Evolutionary conservation across 2,888 invertebrate species (phyloP), one percentile per base, ranked within the genome.

Genomic region (Cataglyphis rosenhaueri): DNA sequence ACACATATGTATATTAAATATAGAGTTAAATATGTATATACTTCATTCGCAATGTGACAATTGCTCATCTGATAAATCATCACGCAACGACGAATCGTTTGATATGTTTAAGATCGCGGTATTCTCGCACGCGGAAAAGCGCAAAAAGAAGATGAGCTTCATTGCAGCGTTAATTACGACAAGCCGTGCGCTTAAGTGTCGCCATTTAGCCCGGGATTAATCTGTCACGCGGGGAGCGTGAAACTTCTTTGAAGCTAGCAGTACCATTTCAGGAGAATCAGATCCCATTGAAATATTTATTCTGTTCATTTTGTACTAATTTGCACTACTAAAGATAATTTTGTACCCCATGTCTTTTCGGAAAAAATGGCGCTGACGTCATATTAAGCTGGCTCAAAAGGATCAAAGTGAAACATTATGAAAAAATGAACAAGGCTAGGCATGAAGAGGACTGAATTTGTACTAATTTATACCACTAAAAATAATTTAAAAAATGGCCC

Each of bases 161-260:
- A 32, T 32, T 32, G 57, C 44, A 71, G 84, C 89, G 83, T 85
- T 85, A 89, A 91, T 90, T 87, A 85, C 82, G 83, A 71, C 61
- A 71, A 68, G 76, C 68, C 73, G 81, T 84, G 83, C 84, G 81
- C 78, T 88, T 86, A 84, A 89, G 89, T 85, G 88, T 84, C 85
- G 89, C 83, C 85, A 81, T 87, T 88, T 85, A 87, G 66, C 81
- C 65, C 78, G 85, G 87, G 85, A 89, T 90, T 90, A 90, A 90
- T 90, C 90, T 88, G 90, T 90, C 90, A 85, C 78, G 89, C 61
- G 76, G 70, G 62, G 85, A 89, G 86, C 85, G 87, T 87, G 87
- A 89, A 90, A n/a, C 8, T 1, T 52, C 48, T n/a, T 52, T n/a
- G 18, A 52, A 52, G n/a, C 0, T n/a, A n/a, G n/a, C n/a, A n/a